These are phyloP conservation scores for Phaedon cochleariae DNA, from an alignment of 2,888 invertebrate genomes.

Conservation along the genomic window DNA sequence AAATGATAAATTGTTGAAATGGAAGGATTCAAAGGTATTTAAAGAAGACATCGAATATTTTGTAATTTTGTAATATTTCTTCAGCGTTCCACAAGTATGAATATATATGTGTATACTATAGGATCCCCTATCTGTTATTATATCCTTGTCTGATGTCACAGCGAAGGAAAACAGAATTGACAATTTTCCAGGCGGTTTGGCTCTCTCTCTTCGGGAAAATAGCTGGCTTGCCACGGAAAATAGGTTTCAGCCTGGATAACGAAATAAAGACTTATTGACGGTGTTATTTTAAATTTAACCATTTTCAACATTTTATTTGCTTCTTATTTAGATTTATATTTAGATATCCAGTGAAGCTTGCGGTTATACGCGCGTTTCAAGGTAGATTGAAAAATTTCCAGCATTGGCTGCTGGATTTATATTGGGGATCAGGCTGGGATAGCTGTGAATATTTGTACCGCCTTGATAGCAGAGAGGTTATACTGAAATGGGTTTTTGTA, in stretches of 20 bases:
- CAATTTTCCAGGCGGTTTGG: constrained; percentile 77
- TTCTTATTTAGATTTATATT: constrained; percentile 44
- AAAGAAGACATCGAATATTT: no score
- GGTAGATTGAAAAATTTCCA: constrained; percentile 25
- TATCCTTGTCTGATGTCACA: constrained; percentile 58
- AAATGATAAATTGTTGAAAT: no score
- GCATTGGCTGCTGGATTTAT: neutral
- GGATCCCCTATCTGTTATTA: constrained; percentile 54
- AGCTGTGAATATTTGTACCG: neutral
- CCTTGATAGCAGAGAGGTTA: neutral
- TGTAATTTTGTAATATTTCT: no score
- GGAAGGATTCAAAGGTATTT: no score
- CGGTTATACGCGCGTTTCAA: constrained; percentile 22
- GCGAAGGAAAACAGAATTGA: constrained; percentile 66
- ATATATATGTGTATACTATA: neutral
- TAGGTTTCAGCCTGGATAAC: constrained; percentile 55
- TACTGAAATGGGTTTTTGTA: no score
- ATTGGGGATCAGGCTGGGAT: neutral
- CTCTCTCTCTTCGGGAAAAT: constrained; percentile 55
- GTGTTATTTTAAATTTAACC: constrained; percentile 52
- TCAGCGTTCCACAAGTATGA: no score
- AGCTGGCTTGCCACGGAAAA: constrained; percentile 55
- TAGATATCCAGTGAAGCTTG: constrained; percentile 36
- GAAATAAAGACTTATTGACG: constrained; percentile 58
- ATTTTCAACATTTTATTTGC: constrained; percentile 41